Base-by-base conservation (phyloP, 2,888 invertebrate genomes). In the Creontiades dilutus region DNA sequence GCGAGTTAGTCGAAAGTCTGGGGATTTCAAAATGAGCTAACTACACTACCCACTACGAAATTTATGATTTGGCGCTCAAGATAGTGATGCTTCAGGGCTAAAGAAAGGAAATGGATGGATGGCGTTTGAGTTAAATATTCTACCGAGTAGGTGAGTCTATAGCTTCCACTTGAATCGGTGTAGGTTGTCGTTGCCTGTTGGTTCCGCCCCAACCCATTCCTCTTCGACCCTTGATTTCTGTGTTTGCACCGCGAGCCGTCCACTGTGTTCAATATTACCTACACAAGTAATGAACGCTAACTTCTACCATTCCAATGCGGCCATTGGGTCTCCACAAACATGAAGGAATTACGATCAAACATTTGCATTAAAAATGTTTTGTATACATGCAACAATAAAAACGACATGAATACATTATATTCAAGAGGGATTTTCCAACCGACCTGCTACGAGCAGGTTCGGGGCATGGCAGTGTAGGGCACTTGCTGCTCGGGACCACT, bases 171-270 rank as follows among this genome's bases (percentile, higher is more conserved):
- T 68, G 68, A 68, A 68, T 68, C 68, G 27, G 23, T 23, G 68
- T 68, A 68, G 68, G 68, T 68, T 19, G 68, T 23, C 19, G 68
- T 68, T 68, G 68, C 68, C 23, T 68, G 68, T 19, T 68, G 68
- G 27, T 68, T 68, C 19, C 9, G 68, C 68, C 68, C 68, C 68
- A 68, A 68, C 68, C 68, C 68, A 19, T 68, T 68, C 23, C 68
- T 23, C 68, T 23, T 68, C 0, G 68, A 23, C 68, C 68, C 68
- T 68, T 23, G 68, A 68, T 68, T 68, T 68, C 68, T 23, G 68
- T 68, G 19, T 68, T 68, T 23, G 23, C 68, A 68, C 0, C 68
- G 2, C 19, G 68, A 19, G 23, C 23, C 19, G 19, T 68, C 68
- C 68, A 68, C 23, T 68, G 68, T 68, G 23, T 68, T 68, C 23